Evolutionary conservation across 2,888 invertebrate species (phyloP).

Genomic region (Tinea semifulvella): DNA sequence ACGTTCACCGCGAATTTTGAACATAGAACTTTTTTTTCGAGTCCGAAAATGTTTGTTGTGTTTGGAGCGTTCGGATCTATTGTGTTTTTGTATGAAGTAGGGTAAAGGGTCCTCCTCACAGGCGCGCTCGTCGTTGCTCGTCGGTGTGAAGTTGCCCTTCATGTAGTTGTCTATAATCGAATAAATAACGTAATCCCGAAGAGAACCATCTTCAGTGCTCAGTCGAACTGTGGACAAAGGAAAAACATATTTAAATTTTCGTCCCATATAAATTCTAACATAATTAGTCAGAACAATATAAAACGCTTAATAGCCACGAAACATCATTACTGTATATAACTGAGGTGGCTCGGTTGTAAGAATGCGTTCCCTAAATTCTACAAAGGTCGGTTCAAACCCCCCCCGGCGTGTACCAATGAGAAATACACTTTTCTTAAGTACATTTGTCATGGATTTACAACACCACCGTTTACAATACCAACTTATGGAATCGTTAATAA

Average conservation of each 20-base stretch:
- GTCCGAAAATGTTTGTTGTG: slow-evolving; percentile 25
- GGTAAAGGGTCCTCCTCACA: slow-evolving; percentile 43
- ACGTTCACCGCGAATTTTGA: slow-evolving; percentile 27
- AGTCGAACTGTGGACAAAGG: slow-evolving; percentile 40
- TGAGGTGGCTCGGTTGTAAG: no score
- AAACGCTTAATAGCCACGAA: no score
- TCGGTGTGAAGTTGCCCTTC: slow-evolving; percentile 56
- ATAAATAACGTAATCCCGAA: slow-evolving; percentile 51
- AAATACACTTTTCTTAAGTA: no score
- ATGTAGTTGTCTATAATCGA: slow-evolving; percentile 44
- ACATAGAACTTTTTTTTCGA: slow-evolving; percentile 26
- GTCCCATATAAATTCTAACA: no score
- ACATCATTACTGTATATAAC: no score
- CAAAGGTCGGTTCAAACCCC: no score
- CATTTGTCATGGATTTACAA: no score
- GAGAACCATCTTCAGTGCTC: slow-evolving; percentile 34
- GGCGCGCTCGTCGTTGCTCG: slow-evolving; percentile 38
- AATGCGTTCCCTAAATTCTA: no score
- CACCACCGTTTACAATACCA: no score
- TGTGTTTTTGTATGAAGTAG: slow-evolving; percentile 46
- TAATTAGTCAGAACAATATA: no score
- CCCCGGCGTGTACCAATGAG: no score
- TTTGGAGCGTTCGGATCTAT: slow-evolving; percentile 32
- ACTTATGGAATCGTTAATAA: no score
- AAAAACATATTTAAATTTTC: not conserved